A percentile compares a stretch with the other conserved stretches of the same genome.
Evolutionary conservation across 2,888 invertebrate species (phyloP).

Genomic region (Nymphalis urticae): DNA sequence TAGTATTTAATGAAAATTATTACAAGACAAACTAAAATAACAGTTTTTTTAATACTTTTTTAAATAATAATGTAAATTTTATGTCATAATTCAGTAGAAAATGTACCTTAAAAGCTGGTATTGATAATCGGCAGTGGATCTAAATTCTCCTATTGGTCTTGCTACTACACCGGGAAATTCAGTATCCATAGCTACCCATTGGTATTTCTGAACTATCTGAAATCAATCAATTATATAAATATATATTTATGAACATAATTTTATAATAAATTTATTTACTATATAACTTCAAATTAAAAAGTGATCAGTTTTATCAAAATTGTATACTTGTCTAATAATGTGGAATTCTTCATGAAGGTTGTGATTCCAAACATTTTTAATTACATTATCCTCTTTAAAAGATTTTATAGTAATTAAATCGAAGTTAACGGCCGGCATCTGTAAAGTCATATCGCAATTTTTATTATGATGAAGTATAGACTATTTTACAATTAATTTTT

Average conservation of each 20-base stretch:
- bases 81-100: background rate
- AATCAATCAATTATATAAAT: background rate
- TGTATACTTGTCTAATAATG: constrained; percentile 88
- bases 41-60: too few species aligned
- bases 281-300: background rate
- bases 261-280: background rate
- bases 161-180: constrained; percentile 98
- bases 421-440: constrained; percentile 41
- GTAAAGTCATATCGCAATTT: constrained; percentile 39
- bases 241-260: background rate
- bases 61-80: background rate
- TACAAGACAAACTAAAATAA: too few species aligned
- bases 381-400: constrained; percentile 88
- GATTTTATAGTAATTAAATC: constrained; percentile 38
- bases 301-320: constrained; percentile 21
- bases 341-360: constrained; percentile 97
- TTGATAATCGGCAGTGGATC: constrained; percentile 92
- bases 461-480: background rate
- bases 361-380: constrained; percentile 96
- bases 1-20: too few species aligned
- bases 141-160: constrained; percentile 95
- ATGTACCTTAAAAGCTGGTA: constrained; percentile 88
- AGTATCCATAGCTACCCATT: constrained; percentile 93
- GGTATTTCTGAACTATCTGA: constrained; percentile 86
- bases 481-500: constrained; percentile 1